These are phyloP conservation scores for Euura lappo DNA, from an alignment of 1,140 invertebrate species.

Conservation along the genomic window DNA sequence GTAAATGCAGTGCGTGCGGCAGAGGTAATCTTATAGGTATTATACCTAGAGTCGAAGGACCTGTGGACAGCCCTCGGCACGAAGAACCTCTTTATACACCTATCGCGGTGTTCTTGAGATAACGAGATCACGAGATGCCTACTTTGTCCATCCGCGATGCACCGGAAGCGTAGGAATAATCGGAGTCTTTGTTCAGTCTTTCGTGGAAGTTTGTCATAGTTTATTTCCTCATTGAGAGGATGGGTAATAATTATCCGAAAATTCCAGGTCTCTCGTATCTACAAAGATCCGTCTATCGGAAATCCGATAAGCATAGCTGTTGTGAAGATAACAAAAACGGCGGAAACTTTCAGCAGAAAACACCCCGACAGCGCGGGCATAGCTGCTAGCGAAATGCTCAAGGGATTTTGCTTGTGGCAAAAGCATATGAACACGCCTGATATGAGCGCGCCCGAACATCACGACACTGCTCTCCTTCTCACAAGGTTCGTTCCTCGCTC, in stretches of 20 bases:
- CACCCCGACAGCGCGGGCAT: slow-evolving; percentile 51
- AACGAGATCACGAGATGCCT: not conserved
- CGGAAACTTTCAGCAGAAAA: slow-evolving; percentile 56
- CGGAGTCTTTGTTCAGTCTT: not conserved
- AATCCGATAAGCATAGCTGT: slow-evolving; percentile 81
- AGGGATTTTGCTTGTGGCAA: slow-evolving; percentile 77
- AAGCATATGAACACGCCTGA: slow-evolving; percentile 62
- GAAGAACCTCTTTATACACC: not conserved
- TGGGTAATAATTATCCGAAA: not conserved
- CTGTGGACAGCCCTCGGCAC: not conserved
- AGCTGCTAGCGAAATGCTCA: slow-evolving; percentile 70
- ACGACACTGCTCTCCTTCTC: slow-evolving; percentile 77
- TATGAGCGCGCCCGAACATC: slow-evolving; percentile 62
- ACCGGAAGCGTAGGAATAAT: not conserved
- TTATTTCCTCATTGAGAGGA: too few relatives aligned
- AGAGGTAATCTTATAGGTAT: not conserved
- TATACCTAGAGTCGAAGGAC: not conserved
- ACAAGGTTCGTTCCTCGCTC: slow-evolving; percentile 64
- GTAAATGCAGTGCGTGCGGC: not conserved
- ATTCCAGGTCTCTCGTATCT: slow-evolving; percentile 75
- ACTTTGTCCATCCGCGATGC: not conserved
- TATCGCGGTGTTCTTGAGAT: not conserved
- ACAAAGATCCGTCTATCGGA: slow-evolving; percentile 80
- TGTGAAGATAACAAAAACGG: slow-evolving; percentile 70
- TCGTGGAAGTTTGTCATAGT: too few relatives aligned